Conservation (phyloP, 2,888 invertebrate species). For the Adelognathus sp. region DNA sequence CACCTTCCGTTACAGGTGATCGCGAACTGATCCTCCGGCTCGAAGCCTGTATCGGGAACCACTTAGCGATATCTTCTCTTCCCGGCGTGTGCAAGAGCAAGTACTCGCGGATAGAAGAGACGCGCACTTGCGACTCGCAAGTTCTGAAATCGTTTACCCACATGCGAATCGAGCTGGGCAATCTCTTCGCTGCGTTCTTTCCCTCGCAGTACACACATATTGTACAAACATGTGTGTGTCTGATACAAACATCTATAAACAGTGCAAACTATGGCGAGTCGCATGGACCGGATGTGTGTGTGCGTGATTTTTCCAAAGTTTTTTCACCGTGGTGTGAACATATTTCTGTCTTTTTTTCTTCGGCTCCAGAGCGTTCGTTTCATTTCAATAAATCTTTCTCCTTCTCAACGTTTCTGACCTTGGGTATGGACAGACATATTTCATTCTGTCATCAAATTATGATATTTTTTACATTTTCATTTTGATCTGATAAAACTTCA, state of each 20-base stretch:
- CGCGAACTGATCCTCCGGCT: slow-evolving; percentile 72
- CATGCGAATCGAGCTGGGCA: background rate
- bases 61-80: slow-evolving; percentile 77
- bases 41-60: slow-evolving; percentile 72
- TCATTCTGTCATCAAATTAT: no score
- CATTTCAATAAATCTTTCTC: no score
- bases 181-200: background rate
- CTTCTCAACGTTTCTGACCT: no score
- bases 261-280: background rate
- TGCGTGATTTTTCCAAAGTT: no score
- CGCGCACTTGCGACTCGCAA: slow-evolving; percentile 19
- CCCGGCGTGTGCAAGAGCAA: slow-evolving; percentile 52
- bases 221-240: slow-evolving; percentile 33
- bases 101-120: slow-evolving; percentile 22
- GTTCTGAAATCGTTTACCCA: background rate
- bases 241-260: slow-evolving; percentile 42
- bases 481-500: no score
- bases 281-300: background rate
- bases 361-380: no score
- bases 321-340: no score
- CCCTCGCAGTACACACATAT: slow-evolving; percentile 18
- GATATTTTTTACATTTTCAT: no score
- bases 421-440: no score
- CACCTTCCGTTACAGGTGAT: slow-evolving; percentile 71
- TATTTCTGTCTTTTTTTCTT: no score